Conservation (phyloP, 2,888 invertebrate genomes). For the Euzophera pinguis region DNA sequence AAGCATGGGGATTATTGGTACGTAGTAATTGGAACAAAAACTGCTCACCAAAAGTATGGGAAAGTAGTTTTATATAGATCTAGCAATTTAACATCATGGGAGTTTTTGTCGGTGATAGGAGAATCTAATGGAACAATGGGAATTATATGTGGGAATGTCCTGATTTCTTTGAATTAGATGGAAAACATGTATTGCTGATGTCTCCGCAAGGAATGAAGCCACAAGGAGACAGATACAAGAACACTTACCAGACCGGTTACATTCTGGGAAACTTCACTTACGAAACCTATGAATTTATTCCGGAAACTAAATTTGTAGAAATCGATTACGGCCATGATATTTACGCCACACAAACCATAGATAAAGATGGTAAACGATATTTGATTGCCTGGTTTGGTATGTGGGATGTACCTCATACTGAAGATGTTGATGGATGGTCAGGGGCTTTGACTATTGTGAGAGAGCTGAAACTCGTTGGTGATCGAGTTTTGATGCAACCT, state of each 20-base stretch:
- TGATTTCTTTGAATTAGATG: slow-evolving; percentile 68
- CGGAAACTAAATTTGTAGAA: slow-evolving; percentile 59
- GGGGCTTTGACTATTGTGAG: slow-evolving; percentile 65
- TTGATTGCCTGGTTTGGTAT: slow-evolving; percentile 66
- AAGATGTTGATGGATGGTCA: slow-evolving; percentile 66
- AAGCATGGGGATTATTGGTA: slow-evolving; percentile 61
- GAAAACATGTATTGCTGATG: slow-evolving; percentile 61
- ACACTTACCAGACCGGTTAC: slow-evolving; percentile 59
- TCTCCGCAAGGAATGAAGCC: slow-evolving; percentile 65
- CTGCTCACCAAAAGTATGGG: slow-evolving; percentile 45
- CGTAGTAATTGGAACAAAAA: slow-evolving; percentile 62
- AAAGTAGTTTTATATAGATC: slow-evolving; percentile 65
- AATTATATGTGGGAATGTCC: slow-evolving; percentile 79
- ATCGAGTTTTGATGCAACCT: slow-evolving; percentile 58
- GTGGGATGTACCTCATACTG: slow-evolving; percentile 63
- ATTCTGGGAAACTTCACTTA: slow-evolving; percentile 67
- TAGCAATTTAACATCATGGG: slow-evolving; percentile 56
- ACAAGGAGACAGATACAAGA: slow-evolving; percentile 64
- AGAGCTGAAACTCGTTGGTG: slow-evolving; percentile 46
- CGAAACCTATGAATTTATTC: slow-evolving; percentile 56
- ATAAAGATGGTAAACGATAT: slow-evolving; percentile 54
- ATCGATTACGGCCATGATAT: slow-evolving; percentile 71
- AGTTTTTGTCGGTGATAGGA: slow-evolving; percentile 53
- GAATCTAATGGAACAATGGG: slow-evolving; percentile 58
- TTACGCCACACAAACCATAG: slow-evolving; percentile 66